Evolutionary conservation across 2,113 vertebrate genomes (phyloP).

Genomic region (Eonycteris spelaea): DNA sequence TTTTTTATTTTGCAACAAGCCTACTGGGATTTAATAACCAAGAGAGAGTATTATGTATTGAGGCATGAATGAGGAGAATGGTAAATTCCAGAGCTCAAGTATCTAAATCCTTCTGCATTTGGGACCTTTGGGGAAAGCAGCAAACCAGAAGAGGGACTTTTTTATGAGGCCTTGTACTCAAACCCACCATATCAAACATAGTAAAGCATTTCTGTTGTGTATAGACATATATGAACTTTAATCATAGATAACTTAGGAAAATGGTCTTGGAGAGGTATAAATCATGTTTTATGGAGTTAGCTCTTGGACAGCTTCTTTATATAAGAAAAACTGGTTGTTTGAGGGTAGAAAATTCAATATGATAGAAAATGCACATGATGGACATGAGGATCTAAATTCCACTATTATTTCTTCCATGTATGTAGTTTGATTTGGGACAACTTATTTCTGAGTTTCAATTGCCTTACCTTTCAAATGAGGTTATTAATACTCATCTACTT

Average conservation of each 20-base stretch:
- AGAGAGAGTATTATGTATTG: conserved; percentile 28
- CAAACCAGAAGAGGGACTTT: background rate
- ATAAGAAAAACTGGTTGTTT: background rate
- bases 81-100: conserved; percentile 11
- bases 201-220: background rate
- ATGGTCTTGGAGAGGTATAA: background rate
- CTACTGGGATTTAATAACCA: conserved; percentile 48
- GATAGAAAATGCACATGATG: no score
- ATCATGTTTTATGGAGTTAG: background rate
- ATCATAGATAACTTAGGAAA: background rate
- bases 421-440: background rate
- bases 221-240: background rate
- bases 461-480: background rate
- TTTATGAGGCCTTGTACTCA: background rate
- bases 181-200: background rate
- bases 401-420: background rate
- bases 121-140: background rate
- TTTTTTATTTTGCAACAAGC: conserved; percentile 16
- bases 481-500: background rate
- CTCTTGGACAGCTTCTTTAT: background rate
- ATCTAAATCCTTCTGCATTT: background rate
- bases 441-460: background rate
- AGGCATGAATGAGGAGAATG: background rate
- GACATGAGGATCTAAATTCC: background rate
- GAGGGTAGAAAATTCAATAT: background rate